Base-by-base conservation (phyloP, 2,888 invertebrate genomes). In the Hirtodrosophila cameraria region DNA sequence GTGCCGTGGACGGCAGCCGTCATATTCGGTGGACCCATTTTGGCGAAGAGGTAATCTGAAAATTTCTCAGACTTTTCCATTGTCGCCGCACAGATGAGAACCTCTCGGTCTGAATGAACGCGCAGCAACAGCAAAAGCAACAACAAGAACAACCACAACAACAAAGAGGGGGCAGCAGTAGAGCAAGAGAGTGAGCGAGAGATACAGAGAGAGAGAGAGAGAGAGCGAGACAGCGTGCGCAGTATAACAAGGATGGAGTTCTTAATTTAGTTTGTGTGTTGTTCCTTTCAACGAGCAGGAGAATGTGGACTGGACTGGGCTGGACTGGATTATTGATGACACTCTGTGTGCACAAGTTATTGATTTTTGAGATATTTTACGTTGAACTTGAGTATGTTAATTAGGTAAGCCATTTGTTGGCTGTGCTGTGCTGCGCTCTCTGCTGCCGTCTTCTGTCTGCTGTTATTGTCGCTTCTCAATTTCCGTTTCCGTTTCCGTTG, bases 1-100 rank as follows among this genome's bases (percentile, higher is more conserved):
- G 88, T 89, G 68, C 91, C 90, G 66, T 90, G 89, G 61, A 88
- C 83, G 63, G 90, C 88, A 62, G 88, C 92, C 75, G 92, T 91
- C 45, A 49, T 65, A 77, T 92, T 92, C 71, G 93, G 93, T 81
- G 94, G 93, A 89, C 94, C 94, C 95, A 95, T 95, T 93, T 95
- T 95, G 91, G 94, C 94, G 91, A 95, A 95, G 91, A 95, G 92
- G 92, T 95, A 95, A 91, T 94, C 95, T 94, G 94, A 94, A 93
- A 95, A 94, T 87, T 93, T 93, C 91, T 92, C 93, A 91, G 93
- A 91, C 91, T 92, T 93, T 92, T 93, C 93, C 93, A 93, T 93
- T 87, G 85, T 87, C n/a, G n/a, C 80, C 84, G 75, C 71, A 74
- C 57, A 67, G 73, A 20, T 6, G 23, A 8, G 23, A 5, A 18